Base-by-base conservation (phyloP, 2,797 vertebrate genomes). In the Telmatherina bonti region DNA sequence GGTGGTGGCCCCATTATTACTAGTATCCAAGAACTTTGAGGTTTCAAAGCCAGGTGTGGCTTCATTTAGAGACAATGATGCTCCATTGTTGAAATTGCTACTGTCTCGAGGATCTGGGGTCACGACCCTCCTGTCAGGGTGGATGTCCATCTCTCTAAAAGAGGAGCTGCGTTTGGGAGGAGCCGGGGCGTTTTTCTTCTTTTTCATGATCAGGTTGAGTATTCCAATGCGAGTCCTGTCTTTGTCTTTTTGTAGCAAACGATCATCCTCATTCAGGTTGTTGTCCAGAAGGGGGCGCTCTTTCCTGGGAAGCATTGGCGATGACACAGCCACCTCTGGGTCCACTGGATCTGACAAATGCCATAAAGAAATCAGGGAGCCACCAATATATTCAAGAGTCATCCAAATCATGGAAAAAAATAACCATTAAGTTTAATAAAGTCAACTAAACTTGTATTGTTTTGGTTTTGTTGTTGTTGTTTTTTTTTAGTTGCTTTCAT, bases 151-250 rank as follows among this genome's bases (percentile, higher is more conserved):
- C 75, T 98, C 97, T 30, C 96, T 92, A 91, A 99, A 99, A 38
- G 98, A 99, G 57, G 97, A 98, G 93, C 96, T 98, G 72, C 98
- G 95, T 70, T 97, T 99, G 0, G 98, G 98, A 0, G 98, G 98
- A 0, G 96, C 92, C 0, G 98, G 98, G 0, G 98, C 97, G 0
- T 95, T 97, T 76, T 97, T 99, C 82, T 97, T 99, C 94, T 99
- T 99, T 90, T 96, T 98, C 93, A 97, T 99, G 85, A 98, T 99
- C 77, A 97, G 95, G 79, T 95, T 96, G 1, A 97, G 96, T 73
- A 99, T 96, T 64, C 97, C 88, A 75, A 96, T 96, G 86, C 97
- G 96, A 0, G 91, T 92, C 68, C 96, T 98, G 90, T 97, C 96
- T 62, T 96, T 99, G 92, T 97, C 96, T 82, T 91, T 97, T 0